Evolutionary conservation across 2,797 vertebrate species (phyloP).

Genomic region (Myotis vivesi): DNA sequence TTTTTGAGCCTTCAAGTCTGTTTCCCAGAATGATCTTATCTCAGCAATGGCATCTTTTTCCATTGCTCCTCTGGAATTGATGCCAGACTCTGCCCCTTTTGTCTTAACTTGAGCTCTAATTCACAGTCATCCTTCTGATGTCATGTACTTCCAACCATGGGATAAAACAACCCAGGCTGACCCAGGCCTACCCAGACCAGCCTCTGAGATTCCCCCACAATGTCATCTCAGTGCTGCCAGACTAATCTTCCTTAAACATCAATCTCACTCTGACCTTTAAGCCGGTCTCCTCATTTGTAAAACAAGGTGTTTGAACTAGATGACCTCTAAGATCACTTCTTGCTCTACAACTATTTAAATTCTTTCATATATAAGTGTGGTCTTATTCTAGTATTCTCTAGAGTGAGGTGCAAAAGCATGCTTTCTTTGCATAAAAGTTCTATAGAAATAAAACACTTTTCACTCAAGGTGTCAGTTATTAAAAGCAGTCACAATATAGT

Average conservation of each 20-base stretch:
- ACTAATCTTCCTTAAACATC: slow-evolving; percentile 11
- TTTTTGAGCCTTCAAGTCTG: background rate
- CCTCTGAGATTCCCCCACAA: background rate
- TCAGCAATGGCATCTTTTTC: background rate
- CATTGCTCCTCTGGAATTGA: background rate
- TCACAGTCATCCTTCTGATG: background rate
- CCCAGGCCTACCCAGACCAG: background rate
- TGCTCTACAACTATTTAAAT: background rate
- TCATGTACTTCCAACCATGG: background rate
- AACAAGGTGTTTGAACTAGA: background rate
- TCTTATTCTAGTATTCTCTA: background rate
- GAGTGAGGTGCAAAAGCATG: background rate
- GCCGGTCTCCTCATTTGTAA: background rate
- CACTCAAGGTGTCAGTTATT: slow-evolving; percentile 25
- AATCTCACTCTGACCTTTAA: background rate
- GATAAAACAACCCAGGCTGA: background rate
- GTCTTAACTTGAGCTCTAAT: background rate
- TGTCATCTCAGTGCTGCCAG: background rate
- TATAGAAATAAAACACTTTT: slow-evolving; percentile 26
- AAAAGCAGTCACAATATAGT: slow-evolving; percentile 53
- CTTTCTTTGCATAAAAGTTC: slow-evolving; percentile 49
- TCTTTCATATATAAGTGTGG: background rate
- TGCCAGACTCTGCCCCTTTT: background rate
- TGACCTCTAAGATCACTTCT: background rate
- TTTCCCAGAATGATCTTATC: background rate